phyloP scores from a whole-genome alignment of 2,113 vertebrate genomes.

The Phoxinus phoxinus region DNA sequence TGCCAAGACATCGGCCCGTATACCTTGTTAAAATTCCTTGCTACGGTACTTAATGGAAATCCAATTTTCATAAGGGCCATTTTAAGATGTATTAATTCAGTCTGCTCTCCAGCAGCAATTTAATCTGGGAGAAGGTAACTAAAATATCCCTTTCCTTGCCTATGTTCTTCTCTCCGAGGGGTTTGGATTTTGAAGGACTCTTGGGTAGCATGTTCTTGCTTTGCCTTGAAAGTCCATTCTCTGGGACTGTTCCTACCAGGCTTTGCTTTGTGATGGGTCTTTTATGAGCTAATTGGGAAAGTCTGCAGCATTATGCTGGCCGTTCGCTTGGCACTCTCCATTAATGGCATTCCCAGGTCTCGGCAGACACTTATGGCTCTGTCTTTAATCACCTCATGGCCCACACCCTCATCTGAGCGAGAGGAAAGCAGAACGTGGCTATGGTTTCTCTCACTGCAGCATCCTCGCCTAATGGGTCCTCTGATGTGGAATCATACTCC shows the following conservation, averaged over 20 bases:
- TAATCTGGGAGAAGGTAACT: background rate
- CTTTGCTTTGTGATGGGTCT: conserved; percentile 18
- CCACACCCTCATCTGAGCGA: conserved; percentile 17
- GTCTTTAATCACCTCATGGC: conserved; percentile 11
- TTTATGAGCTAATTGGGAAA: conserved; percentile 40
- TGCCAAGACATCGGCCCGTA: conserved; percentile 64
- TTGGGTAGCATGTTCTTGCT: conserved; percentile 17
- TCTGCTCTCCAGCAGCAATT: conserved; percentile 41
- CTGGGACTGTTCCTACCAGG: conserved; percentile 10
- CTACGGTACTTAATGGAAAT: conserved; percentile 73
- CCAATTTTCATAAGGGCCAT: conserved; percentile 66
- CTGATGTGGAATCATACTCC: conserved; percentile 31
- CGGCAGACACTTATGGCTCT: conserved; percentile 1
- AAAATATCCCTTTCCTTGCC: background rate
- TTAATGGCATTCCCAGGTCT: conserved; percentile 40
- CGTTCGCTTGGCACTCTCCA: conserved; percentile 8
- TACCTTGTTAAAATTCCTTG: conserved; percentile 70
- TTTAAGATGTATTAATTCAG: conserved; percentile 70
- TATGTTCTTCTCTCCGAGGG: background rate
- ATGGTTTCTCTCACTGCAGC: background rate
- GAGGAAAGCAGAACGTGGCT: background rate
- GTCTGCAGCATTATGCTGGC: conserved; percentile 32
- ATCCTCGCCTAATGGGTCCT: background rate
- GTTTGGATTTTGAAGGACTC: background rate
- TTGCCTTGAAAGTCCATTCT: conserved; percentile 10